phyloP scores from a whole-genome alignment of 2,113 vertebrate species.

The Xiphias gladius region DNA sequence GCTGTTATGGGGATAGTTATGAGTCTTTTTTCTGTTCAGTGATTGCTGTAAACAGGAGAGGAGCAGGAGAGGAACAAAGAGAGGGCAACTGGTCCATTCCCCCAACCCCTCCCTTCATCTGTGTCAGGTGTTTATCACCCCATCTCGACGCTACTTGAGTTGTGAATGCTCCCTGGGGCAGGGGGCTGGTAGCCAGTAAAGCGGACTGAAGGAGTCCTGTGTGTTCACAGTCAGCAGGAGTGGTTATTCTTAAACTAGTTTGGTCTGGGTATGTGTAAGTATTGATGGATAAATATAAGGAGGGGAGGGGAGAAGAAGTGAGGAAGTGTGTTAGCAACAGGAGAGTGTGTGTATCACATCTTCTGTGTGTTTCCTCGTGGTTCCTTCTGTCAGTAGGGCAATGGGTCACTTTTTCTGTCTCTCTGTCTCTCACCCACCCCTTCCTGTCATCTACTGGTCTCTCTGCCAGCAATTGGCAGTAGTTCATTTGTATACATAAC shows the following conservation, averaged over 20 bases:
- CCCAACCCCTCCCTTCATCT: not conserved
- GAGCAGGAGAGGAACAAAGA: slow-evolving; percentile 12
- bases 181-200: too few species aligned
- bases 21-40: not conserved
- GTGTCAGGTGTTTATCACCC: slow-evolving; percentile 31
- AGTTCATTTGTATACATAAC: slow-evolving; percentile 29
- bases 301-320: not conserved
- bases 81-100: too few species aligned
- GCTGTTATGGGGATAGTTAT: not conserved
- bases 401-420: slow-evolving; percentile 39
- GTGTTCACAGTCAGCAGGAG: not conserved
- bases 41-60: slow-evolving; percentile 1
- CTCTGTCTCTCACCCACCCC: too few species aligned
- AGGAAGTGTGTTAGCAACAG: slow-evolving; percentile 35
- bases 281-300: too few species aligned
- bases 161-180: not conserved
- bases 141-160: not conserved
- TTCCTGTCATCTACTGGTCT: not conserved
- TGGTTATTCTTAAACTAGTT: not conserved
- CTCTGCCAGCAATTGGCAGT: slow-evolving; percentile 43
- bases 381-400: slow-evolving; percentile 56
- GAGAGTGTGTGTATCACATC: not conserved
- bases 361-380: slow-evolving; percentile 10
- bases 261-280: slow-evolving; percentile 1
- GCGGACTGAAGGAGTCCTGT: too few species aligned